Conservation (phyloP, 2,113 vertebrate species). For the Parotia lawesii region DNA sequence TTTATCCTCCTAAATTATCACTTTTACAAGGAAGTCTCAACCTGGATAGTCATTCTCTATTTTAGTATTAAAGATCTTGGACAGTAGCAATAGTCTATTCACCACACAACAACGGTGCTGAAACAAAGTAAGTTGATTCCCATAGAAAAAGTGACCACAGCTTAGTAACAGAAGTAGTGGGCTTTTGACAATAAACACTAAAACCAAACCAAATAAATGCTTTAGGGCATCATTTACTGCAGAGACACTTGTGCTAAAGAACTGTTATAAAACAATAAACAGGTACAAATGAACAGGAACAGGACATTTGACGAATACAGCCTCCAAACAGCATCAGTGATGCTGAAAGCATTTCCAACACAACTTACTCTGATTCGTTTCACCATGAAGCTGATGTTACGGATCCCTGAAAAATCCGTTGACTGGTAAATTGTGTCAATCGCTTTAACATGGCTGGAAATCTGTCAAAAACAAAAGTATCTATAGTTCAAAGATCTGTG, state of each 20-base stretch:
- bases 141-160: neutral
- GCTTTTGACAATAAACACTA: neutral
- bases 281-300: neutral
- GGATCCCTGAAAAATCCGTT: slow-evolving; percentile 93
- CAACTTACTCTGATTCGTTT: slow-evolving; percentile 91
- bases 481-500: neutral
- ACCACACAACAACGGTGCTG: neutral
- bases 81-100: neutral
- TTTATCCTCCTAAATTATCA: neutral
- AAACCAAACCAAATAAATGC: neutral
- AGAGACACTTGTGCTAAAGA: neutral
- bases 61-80: neutral
- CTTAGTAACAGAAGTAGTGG: neutral
- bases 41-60: neutral
- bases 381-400: slow-evolving; percentile 98
- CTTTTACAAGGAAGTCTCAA: neutral
- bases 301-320: neutral
- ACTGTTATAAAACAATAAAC: neutral
- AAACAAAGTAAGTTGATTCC: neutral
- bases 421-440: slow-evolving; percentile 93
- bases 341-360: neutral
- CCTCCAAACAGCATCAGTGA: neutral
- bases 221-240: neutral
- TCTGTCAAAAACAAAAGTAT: slow-evolving; percentile 70
- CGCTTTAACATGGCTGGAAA: slow-evolving; percentile 96